Evolutionary conservation across 2,113 vertebrate genomes (phyloP).

Genomic region (Anguilla japonica): DNA sequence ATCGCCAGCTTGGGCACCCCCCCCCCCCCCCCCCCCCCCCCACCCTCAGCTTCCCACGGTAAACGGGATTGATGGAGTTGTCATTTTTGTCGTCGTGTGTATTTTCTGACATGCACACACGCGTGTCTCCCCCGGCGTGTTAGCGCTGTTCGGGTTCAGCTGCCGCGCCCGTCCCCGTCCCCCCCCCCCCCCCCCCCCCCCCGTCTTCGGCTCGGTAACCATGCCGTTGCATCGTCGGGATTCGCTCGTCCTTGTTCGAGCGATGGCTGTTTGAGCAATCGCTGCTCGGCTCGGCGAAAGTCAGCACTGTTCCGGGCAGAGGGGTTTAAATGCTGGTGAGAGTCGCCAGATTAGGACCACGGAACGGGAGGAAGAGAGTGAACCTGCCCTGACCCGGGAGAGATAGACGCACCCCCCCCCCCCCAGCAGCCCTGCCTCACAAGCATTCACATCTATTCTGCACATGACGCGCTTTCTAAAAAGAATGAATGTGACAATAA

Average conservation of each 20-base stretch:
- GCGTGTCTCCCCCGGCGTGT: slow-evolving; percentile 53
- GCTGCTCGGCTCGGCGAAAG: slow-evolving; percentile 48
- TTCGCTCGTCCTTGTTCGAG: background rate
- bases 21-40: background rate
- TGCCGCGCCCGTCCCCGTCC: slow-evolving; percentile 24
- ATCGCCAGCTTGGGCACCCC: slow-evolving; percentile 60
- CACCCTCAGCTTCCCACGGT: slow-evolving; percentile 53
- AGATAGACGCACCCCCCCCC: slow-evolving; percentile 29
- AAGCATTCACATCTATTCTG: slow-evolving; percentile 39
- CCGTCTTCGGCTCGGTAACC: background rate
- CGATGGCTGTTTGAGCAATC: background rate
- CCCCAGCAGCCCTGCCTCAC: slow-evolving; percentile 28
- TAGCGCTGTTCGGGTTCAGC: slow-evolving; percentile 58
- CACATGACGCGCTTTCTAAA: slow-evolving; percentile 36
- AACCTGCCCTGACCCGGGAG: slow-evolving; percentile 44
- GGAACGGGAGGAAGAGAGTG: slow-evolving; percentile 43
- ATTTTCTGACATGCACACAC: slow-evolving; percentile 56
- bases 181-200: background rate
- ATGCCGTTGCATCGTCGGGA: background rate
- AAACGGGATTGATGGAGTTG: slow-evolving; percentile 74
- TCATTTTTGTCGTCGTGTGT: slow-evolving; percentile 66
- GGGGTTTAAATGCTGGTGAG: slow-evolving; percentile 51
- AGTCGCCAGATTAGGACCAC: slow-evolving; percentile 50
- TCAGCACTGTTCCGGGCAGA: slow-evolving; percentile 46
- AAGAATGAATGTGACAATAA: background rate